Conservation (phyloP, 2,797 vertebrate species). For the Peromyscus nudipes region DNA sequence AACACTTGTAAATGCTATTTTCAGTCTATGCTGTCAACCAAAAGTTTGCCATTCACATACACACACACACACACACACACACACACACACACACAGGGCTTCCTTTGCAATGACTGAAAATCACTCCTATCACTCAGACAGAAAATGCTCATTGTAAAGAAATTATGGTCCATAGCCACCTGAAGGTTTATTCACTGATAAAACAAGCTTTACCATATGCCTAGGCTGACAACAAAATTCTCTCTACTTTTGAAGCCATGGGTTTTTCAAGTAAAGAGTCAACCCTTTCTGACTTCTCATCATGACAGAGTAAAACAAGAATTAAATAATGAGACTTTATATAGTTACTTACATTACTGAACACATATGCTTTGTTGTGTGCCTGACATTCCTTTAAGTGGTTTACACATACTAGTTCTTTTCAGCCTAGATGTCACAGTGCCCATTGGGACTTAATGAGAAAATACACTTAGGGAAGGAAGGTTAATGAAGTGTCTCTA, state of each 20-base stretch:
- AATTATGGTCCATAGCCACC: background rate
- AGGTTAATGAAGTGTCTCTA: constrained; percentile 49
- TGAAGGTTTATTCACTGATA: constrained; percentile 41
- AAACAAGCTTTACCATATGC: background rate
- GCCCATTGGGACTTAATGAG: background rate
- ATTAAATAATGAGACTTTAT: background rate
- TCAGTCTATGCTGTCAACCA: constrained; percentile 60
- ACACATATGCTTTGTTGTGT: background rate
- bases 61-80: background rate
- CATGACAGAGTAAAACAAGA: background rate
- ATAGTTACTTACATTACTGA: constrained; percentile 1
- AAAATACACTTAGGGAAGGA: constrained; percentile 28
- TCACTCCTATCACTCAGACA: constrained; percentile 16
- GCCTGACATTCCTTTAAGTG: constrained; percentile 9
- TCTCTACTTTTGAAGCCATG: constrained; percentile 31
- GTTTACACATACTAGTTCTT: constrained; percentile 35
- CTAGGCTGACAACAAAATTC: constrained; percentile 6
- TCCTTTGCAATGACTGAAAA: constrained; percentile 68
- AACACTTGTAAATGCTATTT: constrained; percentile 64
- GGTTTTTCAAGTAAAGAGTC: constrained; percentile 27
- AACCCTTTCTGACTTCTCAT: constrained; percentile 28
- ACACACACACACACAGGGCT: background rate
- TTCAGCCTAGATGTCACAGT: background rate
- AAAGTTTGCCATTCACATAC: constrained; percentile 39
- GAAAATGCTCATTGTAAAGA: constrained; percentile 35